Evolutionary conservation across 2,113 vertebrate species (phyloP).

Genomic region (Holacanthus passer): DNA sequence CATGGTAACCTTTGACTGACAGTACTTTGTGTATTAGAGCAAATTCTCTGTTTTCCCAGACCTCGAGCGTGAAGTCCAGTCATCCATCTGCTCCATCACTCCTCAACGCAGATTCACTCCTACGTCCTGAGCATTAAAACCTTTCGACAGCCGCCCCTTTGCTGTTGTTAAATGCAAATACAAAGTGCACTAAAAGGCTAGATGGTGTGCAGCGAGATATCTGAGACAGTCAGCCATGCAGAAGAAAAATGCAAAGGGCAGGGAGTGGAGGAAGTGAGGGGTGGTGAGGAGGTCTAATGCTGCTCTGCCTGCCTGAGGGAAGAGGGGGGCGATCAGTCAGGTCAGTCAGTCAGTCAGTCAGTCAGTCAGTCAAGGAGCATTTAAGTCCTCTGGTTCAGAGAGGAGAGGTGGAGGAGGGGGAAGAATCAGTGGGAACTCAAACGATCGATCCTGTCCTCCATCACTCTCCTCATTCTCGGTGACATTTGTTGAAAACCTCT

Average conservation of each 20-base stretch:
- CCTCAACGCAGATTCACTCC: not conserved
- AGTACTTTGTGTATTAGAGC: no score
- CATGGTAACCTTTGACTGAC: no score
- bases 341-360: slow-evolving; percentile 14
- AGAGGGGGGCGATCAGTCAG: slow-evolving; percentile 9
- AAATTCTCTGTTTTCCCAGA: no score
- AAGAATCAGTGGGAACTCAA: slow-evolving; percentile 34
- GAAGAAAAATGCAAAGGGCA: slow-evolving; percentile 58
- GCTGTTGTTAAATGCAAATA: slow-evolving; percentile 26
- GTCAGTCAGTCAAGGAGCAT: slow-evolving; percentile 12
- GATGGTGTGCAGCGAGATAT: slow-evolving; percentile 39
- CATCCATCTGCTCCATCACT: slow-evolving; percentile 1
- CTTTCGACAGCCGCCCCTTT: slow-evolving; percentile 8
- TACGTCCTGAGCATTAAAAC: slow-evolving; percentile 21
- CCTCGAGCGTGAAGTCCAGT: not conserved
- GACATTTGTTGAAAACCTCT: slow-evolving; percentile 67
- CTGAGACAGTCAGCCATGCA: slow-evolving; percentile 39
- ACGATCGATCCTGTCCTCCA: slow-evolving; percentile 53
- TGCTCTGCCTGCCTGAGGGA: slow-evolving; percentile 16
- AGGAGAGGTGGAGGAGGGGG: slow-evolving; percentile 8
- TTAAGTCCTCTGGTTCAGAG: slow-evolving; percentile 27
- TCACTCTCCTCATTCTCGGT: slow-evolving; percentile 54
- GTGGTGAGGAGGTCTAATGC: slow-evolving; percentile 15
- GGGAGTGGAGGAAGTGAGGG: slow-evolving; percentile 31
- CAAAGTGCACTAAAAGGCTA: slow-evolving; percentile 34